Evolutionary conservation across 2,888 invertebrate genomes (phyloP), one percentile per base, ranked within the genome.

Genomic region (Phortica magna): DNA sequence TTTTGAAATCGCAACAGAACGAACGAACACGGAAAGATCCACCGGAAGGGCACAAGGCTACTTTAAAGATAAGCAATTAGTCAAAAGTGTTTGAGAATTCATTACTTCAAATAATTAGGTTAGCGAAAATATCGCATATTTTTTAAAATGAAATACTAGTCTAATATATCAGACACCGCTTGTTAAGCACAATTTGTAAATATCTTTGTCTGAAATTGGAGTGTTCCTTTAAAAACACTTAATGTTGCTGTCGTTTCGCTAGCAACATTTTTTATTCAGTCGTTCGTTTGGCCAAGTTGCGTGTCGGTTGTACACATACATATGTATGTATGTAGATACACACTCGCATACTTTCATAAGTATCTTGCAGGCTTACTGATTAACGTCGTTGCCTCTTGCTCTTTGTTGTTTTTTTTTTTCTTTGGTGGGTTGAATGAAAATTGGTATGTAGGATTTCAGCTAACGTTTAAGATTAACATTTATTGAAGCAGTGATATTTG

Each of bases 371-470:
- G 7, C 67, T 67, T 42, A 67, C 12, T 67, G 67, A 67, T 42
- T 67, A 14, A 39, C 7, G 67, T 39, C 31, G 70, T 53, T 71
- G 53, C 39, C 17, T 17, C 48, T 42, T 68, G 42, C 22, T 68
- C 4, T 71, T 12, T 7, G 53, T 31, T 31, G 31, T 55, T 55
- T 53, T 53, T 53, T 14, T 53, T 14, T 10, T 84, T 87, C 84
- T 85, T 55, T 31, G 0, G 31, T 31, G 2, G 31, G 31, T 31
- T 31, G 31, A 4, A 31, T 31, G 31, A 31, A 31, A 4, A 2
- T 87, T 87, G 86, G 85, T 86, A 87, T 84, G 86, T 85, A 87
- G 82, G 87, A 87, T 86, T 84, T 87, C 85, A 83, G 87, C 82
- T 74, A 67, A 14, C 41, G 14, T 64, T 31, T 1, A 31, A 31